Evolutionary conservation across 2,888 invertebrate genomes (phyloP).

Genomic region (Caenorhabditis sp.): DNA sequence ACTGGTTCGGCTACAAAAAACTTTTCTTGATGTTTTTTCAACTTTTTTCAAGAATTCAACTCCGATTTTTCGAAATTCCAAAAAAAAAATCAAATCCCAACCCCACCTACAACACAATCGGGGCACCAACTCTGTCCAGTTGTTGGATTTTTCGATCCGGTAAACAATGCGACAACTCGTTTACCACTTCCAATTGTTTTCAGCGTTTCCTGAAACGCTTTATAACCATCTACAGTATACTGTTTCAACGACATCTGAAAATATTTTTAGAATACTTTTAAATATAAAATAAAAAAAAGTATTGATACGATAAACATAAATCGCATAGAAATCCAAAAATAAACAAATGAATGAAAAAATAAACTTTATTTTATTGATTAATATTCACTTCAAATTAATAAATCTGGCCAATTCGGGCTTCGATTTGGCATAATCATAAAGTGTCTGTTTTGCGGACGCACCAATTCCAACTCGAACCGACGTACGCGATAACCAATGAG

Average conservation of each 20-base stretch:
- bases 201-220: slow-evolving; percentile 29
- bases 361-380: not conserved
- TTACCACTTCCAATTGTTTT: slow-evolving; percentile 24
- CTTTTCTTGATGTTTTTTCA: not conserved
- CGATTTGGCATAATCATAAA: slow-evolving; percentile 47
- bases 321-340: slow-evolving; percentile 5
- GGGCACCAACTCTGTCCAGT: slow-evolving; percentile 62
- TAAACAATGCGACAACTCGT: slow-evolving; percentile 50
- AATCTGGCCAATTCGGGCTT: slow-evolving; percentile 43
- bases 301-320: not conserved
- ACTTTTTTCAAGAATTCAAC: too few species aligned
- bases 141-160: slow-evolving; percentile 41
- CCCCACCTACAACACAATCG: slow-evolving; percentile 52
- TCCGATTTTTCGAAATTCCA: too few species aligned
- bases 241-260: slow-evolving; percentile 30
- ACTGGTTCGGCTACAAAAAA: slow-evolving; percentile 52
- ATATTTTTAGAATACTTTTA: not conserved
- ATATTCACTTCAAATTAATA: not conserved
- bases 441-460: slow-evolving; percentile 40
- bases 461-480: slow-evolving; percentile 56
- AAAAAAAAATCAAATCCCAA: not conserved
- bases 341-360: not conserved
- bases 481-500: slow-evolving; percentile 54
- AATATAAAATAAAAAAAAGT: not conserved
- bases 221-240: slow-evolving; percentile 40